These are phyloP conservation scores for Micropoecilia bifurca DNA, from an alignment of 2,797 vertebrate species.

Conservation along the genomic window DNA sequence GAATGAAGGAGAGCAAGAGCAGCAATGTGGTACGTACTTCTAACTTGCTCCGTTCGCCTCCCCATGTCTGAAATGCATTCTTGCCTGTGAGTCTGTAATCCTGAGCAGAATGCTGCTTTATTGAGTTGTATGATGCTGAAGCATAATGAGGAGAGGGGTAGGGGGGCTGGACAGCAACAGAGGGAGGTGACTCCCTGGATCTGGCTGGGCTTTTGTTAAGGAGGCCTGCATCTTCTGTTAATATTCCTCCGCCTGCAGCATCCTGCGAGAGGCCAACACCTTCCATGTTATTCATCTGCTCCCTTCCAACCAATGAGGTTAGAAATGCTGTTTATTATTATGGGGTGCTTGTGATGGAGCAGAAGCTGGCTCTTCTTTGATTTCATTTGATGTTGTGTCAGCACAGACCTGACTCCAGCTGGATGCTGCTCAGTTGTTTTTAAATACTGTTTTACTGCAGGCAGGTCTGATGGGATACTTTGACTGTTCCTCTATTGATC, in stretches of 20 bases:
- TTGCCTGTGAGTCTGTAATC: constrained; percentile 44
- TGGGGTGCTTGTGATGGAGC: not conserved
- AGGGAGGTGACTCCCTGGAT: constrained; percentile 55
- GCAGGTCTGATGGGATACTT: not conserved
- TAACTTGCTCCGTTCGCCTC: constrained; percentile 28
- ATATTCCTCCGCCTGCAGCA: constrained; percentile 49
- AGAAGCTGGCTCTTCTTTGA: not conserved
- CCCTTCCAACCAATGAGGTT: not conserved
- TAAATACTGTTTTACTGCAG: not conserved
- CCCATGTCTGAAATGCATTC: constrained; percentile 20
- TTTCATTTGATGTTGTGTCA: not conserved
- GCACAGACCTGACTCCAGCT: not conserved
- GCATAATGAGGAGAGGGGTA: not conserved
- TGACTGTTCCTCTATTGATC: not conserved
- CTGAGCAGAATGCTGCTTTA: constrained; percentile 55
- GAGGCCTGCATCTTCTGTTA: constrained; percentile 59
- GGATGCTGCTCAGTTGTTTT: not conserved
- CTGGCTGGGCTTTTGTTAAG: constrained; percentile 65
- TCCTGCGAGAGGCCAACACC: constrained; percentile 61
- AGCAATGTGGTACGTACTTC: constrained; percentile 66
- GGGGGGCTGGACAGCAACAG: constrained; percentile 15
- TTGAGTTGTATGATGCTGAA: constrained; percentile 41
- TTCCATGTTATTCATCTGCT: constrained; percentile 20
- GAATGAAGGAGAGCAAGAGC: constrained; percentile 32
- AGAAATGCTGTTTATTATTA: not conserved